A percentile compares a stretch with the other conserved stretches of the same genome.
Evolutionary conservation across 2,888 invertebrate genomes (phyloP).

Genomic region (Tholera decimalis): DNA sequence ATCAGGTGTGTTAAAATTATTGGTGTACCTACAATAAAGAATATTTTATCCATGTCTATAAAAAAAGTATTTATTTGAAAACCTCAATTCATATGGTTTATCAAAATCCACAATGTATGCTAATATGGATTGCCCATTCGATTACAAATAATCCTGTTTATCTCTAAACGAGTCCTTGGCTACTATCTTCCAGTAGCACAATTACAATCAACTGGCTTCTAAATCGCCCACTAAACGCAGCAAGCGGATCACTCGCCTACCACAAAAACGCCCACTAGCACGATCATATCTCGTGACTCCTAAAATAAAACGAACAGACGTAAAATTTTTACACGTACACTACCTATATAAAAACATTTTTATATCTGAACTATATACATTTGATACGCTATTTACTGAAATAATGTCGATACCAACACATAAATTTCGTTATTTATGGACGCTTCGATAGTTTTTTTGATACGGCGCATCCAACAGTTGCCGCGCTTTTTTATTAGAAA

Average conservation of each 20-base stretch:
- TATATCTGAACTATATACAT: conserved; percentile 43
- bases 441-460: conserved; percentile 47
- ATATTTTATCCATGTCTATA: too few species aligned
- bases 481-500: conserved; percentile 44
- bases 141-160: not conserved
- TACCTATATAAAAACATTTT: conserved; percentile 53
- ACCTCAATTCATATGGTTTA: too few species aligned
- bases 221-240: conserved; percentile 57
- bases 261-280: conserved; percentile 79
- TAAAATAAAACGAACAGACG: conserved; percentile 67
- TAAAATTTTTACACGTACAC: conserved; percentile 66
- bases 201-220: conserved; percentile 29
- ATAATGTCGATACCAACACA: conserved; percentile 42
- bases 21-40: too few species aligned
- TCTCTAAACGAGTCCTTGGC: not conserved
- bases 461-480: conserved; percentile 25
- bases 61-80: too few species aligned
- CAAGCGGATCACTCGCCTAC: conserved; percentile 71
- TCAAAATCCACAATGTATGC: too few species aligned
- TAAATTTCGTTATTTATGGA: conserved; percentile 59
- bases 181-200: conserved; percentile 42
- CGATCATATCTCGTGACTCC: conserved; percentile 82
- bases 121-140: too few species aligned
- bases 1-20: too few species aligned
- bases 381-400: conserved; percentile 52